Evolutionary conservation across 2,113 vertebrate species (phyloP), one percentile per base, ranked within the genome.

Genomic region (Rhinichthys klamathensis): DNA sequence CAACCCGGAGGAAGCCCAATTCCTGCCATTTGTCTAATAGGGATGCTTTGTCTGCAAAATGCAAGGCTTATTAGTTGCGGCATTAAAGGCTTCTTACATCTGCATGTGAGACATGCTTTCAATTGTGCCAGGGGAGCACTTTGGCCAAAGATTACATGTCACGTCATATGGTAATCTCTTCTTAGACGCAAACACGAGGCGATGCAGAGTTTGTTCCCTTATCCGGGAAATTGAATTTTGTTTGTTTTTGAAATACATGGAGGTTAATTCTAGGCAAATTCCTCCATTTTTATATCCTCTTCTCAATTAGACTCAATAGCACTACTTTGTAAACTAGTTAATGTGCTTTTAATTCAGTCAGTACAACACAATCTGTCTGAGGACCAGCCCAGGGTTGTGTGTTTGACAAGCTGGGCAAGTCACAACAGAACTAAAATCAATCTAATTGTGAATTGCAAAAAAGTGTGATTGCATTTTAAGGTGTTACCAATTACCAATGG

Each of bases 1-100:
- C 2, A 12, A 49, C 27, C 41, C 6, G 27, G 16, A 27, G 25
- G 61, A 81, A 67, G 61, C 25, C 60, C 27, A 51, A 12, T 67
- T 51, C 25, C 41, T 67, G 79, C 61, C 44, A 81, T 32, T 46
- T 77, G 18, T 67, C 44, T 80, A 38, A 67, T 15, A 61, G 11
- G 77, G 61, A 27, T 58, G 35, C n/a, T 70, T 25, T 72, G 79
- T 23, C 15, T 85, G 51, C 27, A 69, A 21, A 81, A 81, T 7
- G 61, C 16, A 73, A 60, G 77, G 56, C 38, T 60, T 79, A 80
- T 58, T 61, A 81, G n/a, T 69, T 38, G 30, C 18, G 1, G 44
- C 60, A 72, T 80, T 80, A 78, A 85, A 80, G 84, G 27, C 51
- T 73, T 72, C n/a, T 41, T 73, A 35, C 16, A 49, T 73, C 51